A percentile compares a stretch with the other conserved stretches of the same genome.
phyloP scores from a whole-genome alignment of 2,888 invertebrate genomes.

The Helleia helle region DNA sequence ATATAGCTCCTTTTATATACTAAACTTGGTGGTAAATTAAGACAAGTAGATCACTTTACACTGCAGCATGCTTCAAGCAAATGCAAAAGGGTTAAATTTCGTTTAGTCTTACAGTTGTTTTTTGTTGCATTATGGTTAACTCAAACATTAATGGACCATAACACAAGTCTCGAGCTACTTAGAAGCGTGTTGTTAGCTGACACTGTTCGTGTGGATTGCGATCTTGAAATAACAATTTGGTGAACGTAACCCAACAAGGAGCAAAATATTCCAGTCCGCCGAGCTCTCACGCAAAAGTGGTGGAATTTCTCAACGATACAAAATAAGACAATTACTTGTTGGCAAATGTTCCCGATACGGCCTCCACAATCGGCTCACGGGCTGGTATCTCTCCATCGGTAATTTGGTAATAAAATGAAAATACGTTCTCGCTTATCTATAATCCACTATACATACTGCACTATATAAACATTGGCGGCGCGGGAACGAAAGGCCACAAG shows the following conservation, averaged over 20 bases:
- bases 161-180: too few relatives aligned
- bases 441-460: constrained; percentile 64
- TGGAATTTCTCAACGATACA: constrained; percentile 41
- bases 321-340: constrained; percentile 62
- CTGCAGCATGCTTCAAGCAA: too few relatives aligned
- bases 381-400: constrained; percentile 64
- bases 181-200: too few relatives aligned
- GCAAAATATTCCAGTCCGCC: constrained; percentile 14
- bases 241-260: constrained; percentile 20
- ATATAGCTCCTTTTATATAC: too few relatives aligned
- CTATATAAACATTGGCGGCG: constrained; percentile 56
- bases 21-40: too few relatives aligned
- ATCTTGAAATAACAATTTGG: constrained; percentile 1
- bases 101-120: too few relatives aligned
- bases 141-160: too few relatives aligned
- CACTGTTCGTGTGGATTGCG: too few relatives aligned
- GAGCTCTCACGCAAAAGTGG: constrained; percentile 30
- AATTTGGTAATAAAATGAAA: constrained; percentile 76
- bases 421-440: constrained; percentile 67
- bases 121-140: too few relatives aligned
- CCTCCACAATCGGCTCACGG: constrained; percentile 46
- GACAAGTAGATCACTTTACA: too few relatives aligned
- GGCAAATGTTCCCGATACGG: constrained; percentile 60
- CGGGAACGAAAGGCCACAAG: constrained; percentile 30
- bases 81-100: too few relatives aligned